phyloP scores from a whole-genome alignment of 1,140 invertebrate species.

The Neelides sp. region DNA sequence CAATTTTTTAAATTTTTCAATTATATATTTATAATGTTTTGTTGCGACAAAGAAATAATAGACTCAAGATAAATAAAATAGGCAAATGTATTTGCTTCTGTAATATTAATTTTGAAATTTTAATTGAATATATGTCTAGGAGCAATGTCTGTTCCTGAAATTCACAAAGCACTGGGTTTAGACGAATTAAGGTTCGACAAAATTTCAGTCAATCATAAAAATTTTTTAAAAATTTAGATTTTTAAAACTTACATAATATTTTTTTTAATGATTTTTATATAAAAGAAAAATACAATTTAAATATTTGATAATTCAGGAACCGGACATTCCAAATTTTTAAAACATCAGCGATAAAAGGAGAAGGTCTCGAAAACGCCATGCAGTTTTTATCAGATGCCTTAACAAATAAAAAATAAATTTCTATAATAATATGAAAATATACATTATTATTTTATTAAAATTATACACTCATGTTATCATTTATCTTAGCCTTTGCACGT shows the following conservation, averaged over 20 bases:
- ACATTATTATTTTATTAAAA: not conserved
- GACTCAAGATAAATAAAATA: not conserved
- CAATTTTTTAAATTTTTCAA: no score
- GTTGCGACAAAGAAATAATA: no score
- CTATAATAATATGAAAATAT: not conserved
- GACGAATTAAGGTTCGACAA: slow-evolving; percentile 59
- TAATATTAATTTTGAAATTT: slow-evolving; percentile 2
- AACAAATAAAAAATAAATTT: slow-evolving; percentile 65
- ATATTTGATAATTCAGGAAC: slow-evolving; percentile 42
- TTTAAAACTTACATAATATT: not conserved
- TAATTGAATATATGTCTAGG: slow-evolving; percentile 2
- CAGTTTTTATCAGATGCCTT: slow-evolving; percentile 90
- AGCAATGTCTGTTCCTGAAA: slow-evolving; percentile 88
- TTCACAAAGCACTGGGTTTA: slow-evolving; percentile 88
- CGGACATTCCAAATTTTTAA: slow-evolving; percentile 99
- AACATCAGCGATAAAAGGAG: slow-evolving; percentile 96
- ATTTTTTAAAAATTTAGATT: not conserved
- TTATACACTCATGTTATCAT: no score
- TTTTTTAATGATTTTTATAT: not conserved
- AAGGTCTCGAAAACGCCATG: slow-evolving; percentile 97
- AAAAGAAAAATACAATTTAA: not conserved
- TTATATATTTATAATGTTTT: no score
- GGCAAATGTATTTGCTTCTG: slow-evolving; percentile 6
- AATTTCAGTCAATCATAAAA: not conserved
- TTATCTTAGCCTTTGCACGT: no score